A percentile compares a stretch with the other conserved stretches of the same genome.
phyloP scores from a whole-genome alignment of 2,113 vertebrate species.

The Dolichallabes microphthalmus region DNA sequence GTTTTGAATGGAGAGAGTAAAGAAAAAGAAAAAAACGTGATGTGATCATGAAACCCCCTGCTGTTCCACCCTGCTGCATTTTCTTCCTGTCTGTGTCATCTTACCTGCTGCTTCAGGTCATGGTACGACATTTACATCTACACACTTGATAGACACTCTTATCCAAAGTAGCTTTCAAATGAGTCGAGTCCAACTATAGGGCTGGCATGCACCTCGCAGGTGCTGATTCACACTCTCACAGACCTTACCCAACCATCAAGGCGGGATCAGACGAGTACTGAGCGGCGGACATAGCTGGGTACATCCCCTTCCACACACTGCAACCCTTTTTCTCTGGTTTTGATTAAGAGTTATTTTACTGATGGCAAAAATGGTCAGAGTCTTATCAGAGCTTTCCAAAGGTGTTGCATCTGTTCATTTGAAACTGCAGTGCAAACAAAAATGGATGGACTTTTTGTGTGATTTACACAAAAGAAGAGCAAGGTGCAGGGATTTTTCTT shows the following conservation, averaged over 20 bases:
- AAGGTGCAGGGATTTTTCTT: too few relatives aligned
- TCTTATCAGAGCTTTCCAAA: too few relatives aligned
- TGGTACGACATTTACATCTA: neutral
- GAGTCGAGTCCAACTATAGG: neutral
- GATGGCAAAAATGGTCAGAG: neutral
- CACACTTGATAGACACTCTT: neutral
- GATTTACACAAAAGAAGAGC: too few relatives aligned
- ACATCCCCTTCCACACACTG: neutral
- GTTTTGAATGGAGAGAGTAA: slow-evolving; percentile 31
- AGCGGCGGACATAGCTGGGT: neutral
- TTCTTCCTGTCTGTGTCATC: slow-evolving; percentile 43
- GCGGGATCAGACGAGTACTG: neutral
- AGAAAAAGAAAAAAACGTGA: slow-evolving; percentile 13
- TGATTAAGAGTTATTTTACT: neutral
- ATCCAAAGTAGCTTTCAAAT: neutral
- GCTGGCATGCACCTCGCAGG: neutral
- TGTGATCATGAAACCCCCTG: slow-evolving; percentile 43
- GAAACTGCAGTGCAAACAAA: too few relatives aligned
- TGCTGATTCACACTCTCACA: neutral
- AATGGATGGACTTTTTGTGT: too few relatives aligned
- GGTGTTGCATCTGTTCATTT: too few relatives aligned
- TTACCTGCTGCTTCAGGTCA: neutral
- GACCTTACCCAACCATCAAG: neutral
- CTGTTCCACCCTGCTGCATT: slow-evolving; percentile 7
- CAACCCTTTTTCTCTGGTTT: neutral